Conservation (phyloP, 2,888 invertebrate genomes). For the Cinara cedri region DNA sequence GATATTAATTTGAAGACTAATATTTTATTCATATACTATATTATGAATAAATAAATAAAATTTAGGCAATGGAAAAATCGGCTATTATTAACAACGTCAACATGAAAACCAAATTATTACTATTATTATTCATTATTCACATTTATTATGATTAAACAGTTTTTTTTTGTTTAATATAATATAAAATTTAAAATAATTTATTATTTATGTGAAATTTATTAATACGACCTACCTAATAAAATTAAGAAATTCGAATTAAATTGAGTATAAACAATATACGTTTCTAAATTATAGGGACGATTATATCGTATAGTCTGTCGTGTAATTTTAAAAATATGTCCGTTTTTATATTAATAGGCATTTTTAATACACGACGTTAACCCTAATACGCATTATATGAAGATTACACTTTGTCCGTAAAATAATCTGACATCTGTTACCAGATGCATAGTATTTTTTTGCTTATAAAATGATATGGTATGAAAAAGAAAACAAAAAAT, state of each 20-base stretch:
- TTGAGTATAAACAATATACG: neutral
- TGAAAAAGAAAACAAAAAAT: neutral
- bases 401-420: neutral
- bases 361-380: neutral
- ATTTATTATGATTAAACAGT: too few relatives aligned
- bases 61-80: neutral
- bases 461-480: neutral
- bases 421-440: neutral
- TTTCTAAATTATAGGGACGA: neutral
- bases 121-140: neutral
- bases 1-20: too few relatives aligned
- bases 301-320: too few relatives aligned
- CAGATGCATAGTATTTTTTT: neutral
- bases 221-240: neutral
- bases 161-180: neutral
- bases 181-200: neutral
- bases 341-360: neutral
- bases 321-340: neutral
- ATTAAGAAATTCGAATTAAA: neutral
- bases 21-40: too few relatives aligned
- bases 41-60: neutral
- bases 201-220: neutral
- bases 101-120: neutral
- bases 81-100: neutral
- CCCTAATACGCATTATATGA: neutral